A percentile compares a stretch with the other conserved stretches of the same genome.
Evolutionary conservation across 2,888 invertebrate species (phyloP).

Genomic region (Phaedon cochleariae): DNA sequence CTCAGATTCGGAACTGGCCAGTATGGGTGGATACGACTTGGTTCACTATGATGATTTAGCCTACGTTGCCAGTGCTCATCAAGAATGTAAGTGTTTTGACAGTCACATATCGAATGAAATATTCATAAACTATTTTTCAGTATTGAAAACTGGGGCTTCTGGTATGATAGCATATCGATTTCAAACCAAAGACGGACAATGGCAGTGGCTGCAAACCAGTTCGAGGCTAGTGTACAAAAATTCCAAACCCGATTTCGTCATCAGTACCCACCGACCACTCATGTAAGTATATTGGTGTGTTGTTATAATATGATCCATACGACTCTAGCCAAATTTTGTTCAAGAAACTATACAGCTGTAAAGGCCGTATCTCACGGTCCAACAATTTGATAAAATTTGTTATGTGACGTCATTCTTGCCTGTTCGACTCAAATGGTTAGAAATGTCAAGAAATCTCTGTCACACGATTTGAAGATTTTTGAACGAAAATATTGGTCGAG

Average conservation of each 20-base stretch:
- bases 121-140: slow-evolving; percentile 66
- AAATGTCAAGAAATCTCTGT: too few relatives aligned
- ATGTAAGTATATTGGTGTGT: slow-evolving; percentile 79
- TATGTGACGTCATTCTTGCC: too few relatives aligned
- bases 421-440: too few relatives aligned
- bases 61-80: slow-evolving; percentile 98
- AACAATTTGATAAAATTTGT: too few relatives aligned
- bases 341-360: too few relatives aligned
- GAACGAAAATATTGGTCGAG: too few relatives aligned
- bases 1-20: slow-evolving; percentile 88
- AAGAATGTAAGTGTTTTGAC: slow-evolving; percentile 88
- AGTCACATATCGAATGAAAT: background rate
- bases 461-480: too few relatives aligned
- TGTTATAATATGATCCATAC: too few relatives aligned
- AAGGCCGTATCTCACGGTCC: too few relatives aligned
- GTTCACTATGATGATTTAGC: slow-evolving; percentile 98
- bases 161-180: slow-evolving; percentile 99
- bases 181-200: slow-evolving; percentile 91
- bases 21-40: slow-evolving; percentile 96
- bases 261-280: slow-evolving; percentile 96
- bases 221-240: slow-evolving; percentile 98
- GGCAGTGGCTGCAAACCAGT: slow-evolving; percentile 98
- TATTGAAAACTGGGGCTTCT: slow-evolving; percentile 97
- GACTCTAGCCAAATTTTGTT: too few relatives aligned
- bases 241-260: slow-evolving; percentile 98